Conservation (phyloP, 1,140 invertebrate genomes). For the Potamilus streckersoni region DNA sequence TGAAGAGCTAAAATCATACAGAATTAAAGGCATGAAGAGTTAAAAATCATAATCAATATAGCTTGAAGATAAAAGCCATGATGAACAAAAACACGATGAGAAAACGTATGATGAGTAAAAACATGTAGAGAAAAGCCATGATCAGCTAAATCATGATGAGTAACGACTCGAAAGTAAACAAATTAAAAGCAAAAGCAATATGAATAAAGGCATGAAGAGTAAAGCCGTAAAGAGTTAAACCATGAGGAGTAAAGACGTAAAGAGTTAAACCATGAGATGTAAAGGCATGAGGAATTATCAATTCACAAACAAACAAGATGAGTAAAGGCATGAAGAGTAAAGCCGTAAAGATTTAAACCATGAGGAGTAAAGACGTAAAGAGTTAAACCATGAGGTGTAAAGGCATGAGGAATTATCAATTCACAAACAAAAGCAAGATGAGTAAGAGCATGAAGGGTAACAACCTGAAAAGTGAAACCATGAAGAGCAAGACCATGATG, state of each 20-base stretch:
- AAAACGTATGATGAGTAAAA: too few relatives aligned
- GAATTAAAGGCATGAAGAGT: background rate
- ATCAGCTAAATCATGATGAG: constrained; percentile 19
- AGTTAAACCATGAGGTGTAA: background rate
- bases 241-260: background rate
- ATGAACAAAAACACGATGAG: background rate
- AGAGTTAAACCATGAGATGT: background rate
- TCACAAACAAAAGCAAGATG: background rate
- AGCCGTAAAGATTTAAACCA: too few relatives aligned
- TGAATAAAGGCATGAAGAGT: background rate
- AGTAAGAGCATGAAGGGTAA: background rate
- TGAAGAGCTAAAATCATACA: constrained; percentile 1
- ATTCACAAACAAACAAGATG: background rate
- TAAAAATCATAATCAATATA: background rate
- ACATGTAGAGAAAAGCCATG: background rate
- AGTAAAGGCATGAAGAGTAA: background rate
- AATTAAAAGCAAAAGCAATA: background rate
- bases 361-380: background rate
- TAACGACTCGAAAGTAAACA: constrained; percentile 14
- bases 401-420: background rate
- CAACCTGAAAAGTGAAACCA: background rate
- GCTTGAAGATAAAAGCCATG: background rate
- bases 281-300: background rate
- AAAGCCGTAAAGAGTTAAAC: background rate
- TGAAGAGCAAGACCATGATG: too few relatives aligned